A percentile compares a stretch with the other conserved stretches of the same genome.
These are phyloP conservation scores for Embidobia sp. DNA, from an alignment of 2,888 invertebrate species.

Conservation along the genomic window DNA sequence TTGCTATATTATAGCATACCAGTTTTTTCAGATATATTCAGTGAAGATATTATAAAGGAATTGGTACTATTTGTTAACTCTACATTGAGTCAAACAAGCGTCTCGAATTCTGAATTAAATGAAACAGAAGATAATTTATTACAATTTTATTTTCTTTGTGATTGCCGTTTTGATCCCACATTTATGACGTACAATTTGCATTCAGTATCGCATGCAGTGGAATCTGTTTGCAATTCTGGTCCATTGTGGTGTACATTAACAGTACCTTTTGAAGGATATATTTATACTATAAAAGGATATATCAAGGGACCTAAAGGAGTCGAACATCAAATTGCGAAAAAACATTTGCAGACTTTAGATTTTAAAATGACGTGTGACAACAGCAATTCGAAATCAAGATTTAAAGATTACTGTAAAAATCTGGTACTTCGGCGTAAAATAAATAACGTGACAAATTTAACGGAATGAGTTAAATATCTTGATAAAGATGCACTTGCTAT, in stretches of 20 bases:
- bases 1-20: conserved; percentile 30
- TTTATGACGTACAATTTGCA: conserved; percentile 18
- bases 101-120: conserved; percentile 2
- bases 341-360: conserved; percentile 29
- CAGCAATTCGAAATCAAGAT: background rate
- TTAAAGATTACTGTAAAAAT: conserved; percentile 9
- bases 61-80: conserved; percentile 24
- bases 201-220: conserved; percentile 3
- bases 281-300: conserved; percentile 25
- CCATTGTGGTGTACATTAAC: conserved; percentile 24
- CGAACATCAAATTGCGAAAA: conserved; percentile 28
- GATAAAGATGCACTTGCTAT: background rate
- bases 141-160: no score
- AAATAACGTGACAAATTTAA: background rate
- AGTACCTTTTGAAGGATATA: conserved; percentile 17
- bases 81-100: conserved; percentile 12
- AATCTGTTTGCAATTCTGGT: conserved; percentile 16
- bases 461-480: background rate
- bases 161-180: no score
- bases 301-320: conserved; percentile 44
- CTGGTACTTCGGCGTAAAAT: background rate
- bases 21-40: conserved; percentile 11
- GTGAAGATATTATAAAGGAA: background rate
- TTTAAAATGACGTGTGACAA: conserved; percentile 6
- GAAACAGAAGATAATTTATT: conserved; percentile 19